Evolutionary conservation across 2,888 invertebrate genomes (phyloP), one percentile per base, ranked within the genome.

Genomic region (Heliconius ethilla): DNA sequence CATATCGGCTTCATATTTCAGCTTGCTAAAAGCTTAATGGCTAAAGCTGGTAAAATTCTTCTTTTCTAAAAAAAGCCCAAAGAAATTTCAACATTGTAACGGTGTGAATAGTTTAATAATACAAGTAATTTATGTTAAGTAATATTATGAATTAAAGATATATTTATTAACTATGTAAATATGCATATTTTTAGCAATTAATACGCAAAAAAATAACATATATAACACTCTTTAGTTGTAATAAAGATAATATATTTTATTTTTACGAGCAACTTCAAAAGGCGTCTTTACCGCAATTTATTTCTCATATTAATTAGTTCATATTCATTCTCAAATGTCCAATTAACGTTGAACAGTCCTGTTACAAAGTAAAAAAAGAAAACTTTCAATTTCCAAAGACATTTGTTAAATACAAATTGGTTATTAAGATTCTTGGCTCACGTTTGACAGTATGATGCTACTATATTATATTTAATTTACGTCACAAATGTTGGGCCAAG

Each of bases 331-430:
- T 78, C 80, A 81, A 83, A 84, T 89, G 87, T 92, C 91, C 91
- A 92, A 93, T 93, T 92, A 92, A 85, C 87, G 82, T 83, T 86
- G 85, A 87, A 65, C 59, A 87, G 83, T 83, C 85, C 86, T 70
- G 70, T 65, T 59, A 65, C 62, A 76, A 76, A 75, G 76, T 63
- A 62, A 66, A 62, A 70, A 75, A 70, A 76, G 76, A 70, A 79
- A 77, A 79, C 45, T 51, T 40, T 75, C 76, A 70, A 70, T 72
- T 18, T 83, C 83, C 85, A 85, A 86, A 86, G 85, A 87, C 86
- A 90, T 92, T 91, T 90, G 91, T 93, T 91, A 92, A 92, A 92
- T 90, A 92, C 93, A 91, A 93, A 93, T 93, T 93, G 92, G 91
- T 92, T 92, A 93, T 93, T 93, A 93, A 92, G 87, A 93, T 93